phyloP scores from a whole-genome alignment of 2,113 vertebrate species.

The Sebastes schlegelii region DNA sequence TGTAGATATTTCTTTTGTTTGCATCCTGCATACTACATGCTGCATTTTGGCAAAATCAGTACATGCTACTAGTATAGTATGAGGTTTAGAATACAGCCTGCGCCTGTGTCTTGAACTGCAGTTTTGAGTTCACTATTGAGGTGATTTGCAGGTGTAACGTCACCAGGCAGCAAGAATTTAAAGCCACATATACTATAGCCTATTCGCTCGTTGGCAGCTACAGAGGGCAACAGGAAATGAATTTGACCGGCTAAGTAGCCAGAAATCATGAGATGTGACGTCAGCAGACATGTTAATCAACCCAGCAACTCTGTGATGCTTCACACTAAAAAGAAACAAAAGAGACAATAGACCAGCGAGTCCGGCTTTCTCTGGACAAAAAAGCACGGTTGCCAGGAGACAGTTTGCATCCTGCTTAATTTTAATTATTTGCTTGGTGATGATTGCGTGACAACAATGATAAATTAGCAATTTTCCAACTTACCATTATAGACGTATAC shows the following conservation, averaged over 20 bases:
- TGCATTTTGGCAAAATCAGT: no score
- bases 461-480: background rate
- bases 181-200: conserved; percentile 2
- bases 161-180: background rate
- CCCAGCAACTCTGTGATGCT: background rate
- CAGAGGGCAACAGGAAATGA: conserved; percentile 15
- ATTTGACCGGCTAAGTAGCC: conserved; percentile 5
- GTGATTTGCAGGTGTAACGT: no score
- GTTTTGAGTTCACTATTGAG: no score
- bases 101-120: no score
- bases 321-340: conserved; percentile 10
- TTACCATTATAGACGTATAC: conserved; percentile 14
- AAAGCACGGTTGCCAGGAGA: conserved; percentile 23
- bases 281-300: conserved; percentile 17
- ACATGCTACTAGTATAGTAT: no score
- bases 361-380: background rate
- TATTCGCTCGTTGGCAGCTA: background rate
- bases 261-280: conserved; percentile 5
- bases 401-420: conserved; percentile 10
- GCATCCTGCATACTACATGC: no score
- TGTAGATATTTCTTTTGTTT: no score
- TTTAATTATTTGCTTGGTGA: conserved; percentile 32
- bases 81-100: no score
- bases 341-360: background rate
- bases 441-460: background rate